Evolutionary conservation across 2,797 vertebrate genomes (phyloP), one percentile per base, ranked within the genome.

Genomic region (Vireo griseus): DNA sequence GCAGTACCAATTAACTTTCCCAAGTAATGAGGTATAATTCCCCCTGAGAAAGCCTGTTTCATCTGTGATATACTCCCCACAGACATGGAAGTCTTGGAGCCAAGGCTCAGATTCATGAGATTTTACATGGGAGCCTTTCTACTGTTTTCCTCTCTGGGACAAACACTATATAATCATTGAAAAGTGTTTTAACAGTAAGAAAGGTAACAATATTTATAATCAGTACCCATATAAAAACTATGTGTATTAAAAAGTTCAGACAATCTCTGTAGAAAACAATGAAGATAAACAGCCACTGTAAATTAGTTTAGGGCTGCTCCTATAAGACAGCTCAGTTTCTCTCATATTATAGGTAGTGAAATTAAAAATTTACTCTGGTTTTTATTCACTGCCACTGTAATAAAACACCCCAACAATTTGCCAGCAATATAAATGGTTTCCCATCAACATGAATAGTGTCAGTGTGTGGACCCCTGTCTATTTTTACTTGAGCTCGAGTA

Each of bases 1-100:
- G 69, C 59, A 73, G n/a, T 89, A 77, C 91, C 86, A 96, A 96
- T 96, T 96, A 97, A 78, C 62, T 73, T 89, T 77, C 45, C 50
- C 84, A 75, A 65, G 73, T 95, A 97, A 97, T 94, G 86, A 96
- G 44, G 62, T 69, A 16, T 69, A 89, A 93, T 88, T 68, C 48
- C 91, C 63, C 52, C 11, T 59, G 73, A 88, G 91, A 89, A 92
- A 52, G 11, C 29, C 52, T 42, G 62, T 40, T 89, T 95, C 62
- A 76, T 88, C 84, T 92, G 86, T 42, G 47, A 87, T 63, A 67
- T 21, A 59, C 11, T 92, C 82, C 67, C 92, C 48, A 28, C 8
- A 76, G 94, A 91, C 1, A 2, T 6, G 67, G 69, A 83, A 78
- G 83, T 65, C 62, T 80, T 10, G 4, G 33, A 55, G 29, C 20